Evolutionary conservation across 2,113 vertebrate genomes (phyloP).

Genomic region (Oryzias celebensis): DNA sequence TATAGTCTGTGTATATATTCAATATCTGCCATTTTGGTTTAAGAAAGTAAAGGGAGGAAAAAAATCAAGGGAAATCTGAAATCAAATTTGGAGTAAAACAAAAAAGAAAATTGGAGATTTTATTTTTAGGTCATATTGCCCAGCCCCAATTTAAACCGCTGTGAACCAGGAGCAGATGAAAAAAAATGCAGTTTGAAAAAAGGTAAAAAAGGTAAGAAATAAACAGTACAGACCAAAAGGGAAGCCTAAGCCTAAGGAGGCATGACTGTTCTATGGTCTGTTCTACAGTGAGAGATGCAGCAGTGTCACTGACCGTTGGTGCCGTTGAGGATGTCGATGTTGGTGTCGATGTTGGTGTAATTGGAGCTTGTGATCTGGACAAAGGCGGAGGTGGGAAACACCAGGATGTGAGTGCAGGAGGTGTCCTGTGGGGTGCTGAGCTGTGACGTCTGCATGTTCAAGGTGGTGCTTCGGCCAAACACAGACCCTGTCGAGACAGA

Average conservation of each 20-base stretch:
- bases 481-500: constrained; percentile 95
- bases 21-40: too few relatives aligned
- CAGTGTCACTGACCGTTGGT: constrained; percentile 81
- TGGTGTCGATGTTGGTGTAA: constrained; percentile 83
- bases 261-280: too few relatives aligned
- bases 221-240: neutral
- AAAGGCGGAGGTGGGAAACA: constrained; percentile 94
- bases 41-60: too few relatives aligned
- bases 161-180: too few relatives aligned
- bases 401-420: constrained; percentile 95
- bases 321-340: constrained; percentile 92
- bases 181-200: too few relatives aligned
- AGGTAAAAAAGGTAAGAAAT: neutral
- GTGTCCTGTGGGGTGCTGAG: constrained; percentile 96
- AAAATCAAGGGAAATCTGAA: too few relatives aligned
- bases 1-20: too few relatives aligned
- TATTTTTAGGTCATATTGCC: too few relatives aligned
- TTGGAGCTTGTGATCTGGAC: constrained; percentile 92
- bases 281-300: neutral
- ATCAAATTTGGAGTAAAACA: too few relatives aligned
- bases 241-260: neutral
- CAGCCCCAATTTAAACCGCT: too few relatives aligned
- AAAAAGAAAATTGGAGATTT: too few relatives aligned
- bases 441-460: constrained; percentile 96
- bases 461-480: constrained; percentile 94